Evolutionary conservation across 2,797 vertebrate genomes (phyloP).

Genomic region (Hyperoplus immaculatus): DNA sequence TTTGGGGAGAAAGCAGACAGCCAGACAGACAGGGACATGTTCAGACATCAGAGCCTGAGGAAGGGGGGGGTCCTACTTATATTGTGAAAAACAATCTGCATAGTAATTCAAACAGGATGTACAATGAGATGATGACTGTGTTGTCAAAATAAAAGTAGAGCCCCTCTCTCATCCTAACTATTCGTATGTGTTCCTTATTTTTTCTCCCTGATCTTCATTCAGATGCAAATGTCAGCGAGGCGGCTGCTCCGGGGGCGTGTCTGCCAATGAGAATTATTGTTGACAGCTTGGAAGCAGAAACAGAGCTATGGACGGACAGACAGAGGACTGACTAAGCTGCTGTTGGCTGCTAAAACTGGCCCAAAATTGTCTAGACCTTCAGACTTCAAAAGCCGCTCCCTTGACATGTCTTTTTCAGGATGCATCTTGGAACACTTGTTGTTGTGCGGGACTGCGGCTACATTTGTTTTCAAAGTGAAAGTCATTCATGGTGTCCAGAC

Average conservation of each 20-base stretch:
- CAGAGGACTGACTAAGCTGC: background rate
- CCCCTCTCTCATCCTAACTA: background rate
- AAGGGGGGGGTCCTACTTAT: background rate
- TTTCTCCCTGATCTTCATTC: slow-evolving; percentile 39
- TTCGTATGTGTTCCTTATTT: background rate
- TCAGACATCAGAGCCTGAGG: slow-evolving; percentile 7
- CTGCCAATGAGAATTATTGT: slow-evolving; percentile 55
- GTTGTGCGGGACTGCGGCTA: background rate
- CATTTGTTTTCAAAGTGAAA: background rate
- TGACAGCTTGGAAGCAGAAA: slow-evolving; percentile 42
- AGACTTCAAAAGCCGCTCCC: background rate
- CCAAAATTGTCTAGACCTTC: background rate
- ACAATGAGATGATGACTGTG: slow-evolving; percentile 33
- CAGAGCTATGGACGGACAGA: slow-evolving; percentile 10
- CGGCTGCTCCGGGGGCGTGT: slow-evolving; percentile 36
- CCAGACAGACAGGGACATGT: slow-evolving; percentile 13
- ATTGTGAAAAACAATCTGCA: slow-evolving; percentile 12
- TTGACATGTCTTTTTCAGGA: background rate
- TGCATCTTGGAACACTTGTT: background rate
- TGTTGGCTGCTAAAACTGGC: background rate
- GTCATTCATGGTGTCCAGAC: background rate
- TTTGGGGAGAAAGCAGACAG: slow-evolving; percentile 32
- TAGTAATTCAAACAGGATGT: slow-evolving; percentile 19
- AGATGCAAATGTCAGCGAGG: slow-evolving; percentile 47
- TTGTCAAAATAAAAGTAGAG: slow-evolving; percentile 38